Evolutionary conservation across 2,888 invertebrate genomes (phyloP), one percentile per base, ranked within the genome.

Genomic region (Lasioglossum zephyrum): DNA sequence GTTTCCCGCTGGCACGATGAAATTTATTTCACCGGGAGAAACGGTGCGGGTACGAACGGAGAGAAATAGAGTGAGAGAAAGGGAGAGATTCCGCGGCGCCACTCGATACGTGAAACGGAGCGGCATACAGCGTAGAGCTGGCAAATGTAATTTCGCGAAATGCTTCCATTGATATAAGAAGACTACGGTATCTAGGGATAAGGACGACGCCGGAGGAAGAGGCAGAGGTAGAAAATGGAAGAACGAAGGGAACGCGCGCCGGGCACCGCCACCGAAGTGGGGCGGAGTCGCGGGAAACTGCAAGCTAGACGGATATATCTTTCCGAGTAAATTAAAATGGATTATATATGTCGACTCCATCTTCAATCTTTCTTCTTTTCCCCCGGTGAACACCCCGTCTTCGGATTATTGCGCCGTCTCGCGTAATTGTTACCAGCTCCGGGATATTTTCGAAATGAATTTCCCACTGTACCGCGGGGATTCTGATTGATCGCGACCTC

Each of bases 271-370:
- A 44, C 11, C 79, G 74, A 66, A 81, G 79, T 81, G 87, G 73
- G 81, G 81, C 81, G 82, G 87, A 88, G 88, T 90, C 89, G 87
- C 85, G 79, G 87, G 90, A 91, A 92, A 93, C 89, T 92, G 93
- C 92, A 91, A 93, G 90, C 92, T 92, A 93, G 92, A 94, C 93
- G 93, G 91, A 93, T 94, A 93, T 94, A 93, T 93, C 93, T 92
- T 87, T 84, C 88, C 88, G 87, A 91, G 92, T 94, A 94, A 94
- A 94, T 94, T 94, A 94, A 94, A 94, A 94, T 93, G 93, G 93
- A 94, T 94, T 94, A 93, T 94, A 94, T 94, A 94, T 93, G 93
- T 94, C 90, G 88, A 89, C 90, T 92, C 91, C 90, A 91, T 92
- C 92, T 92, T 93, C 93, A 90, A 94, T 94, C 92, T 93, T 92